phyloP scores from a whole-genome alignment of 2,113 vertebrate genomes.

The Daubentonia madagascariensis region DNA sequence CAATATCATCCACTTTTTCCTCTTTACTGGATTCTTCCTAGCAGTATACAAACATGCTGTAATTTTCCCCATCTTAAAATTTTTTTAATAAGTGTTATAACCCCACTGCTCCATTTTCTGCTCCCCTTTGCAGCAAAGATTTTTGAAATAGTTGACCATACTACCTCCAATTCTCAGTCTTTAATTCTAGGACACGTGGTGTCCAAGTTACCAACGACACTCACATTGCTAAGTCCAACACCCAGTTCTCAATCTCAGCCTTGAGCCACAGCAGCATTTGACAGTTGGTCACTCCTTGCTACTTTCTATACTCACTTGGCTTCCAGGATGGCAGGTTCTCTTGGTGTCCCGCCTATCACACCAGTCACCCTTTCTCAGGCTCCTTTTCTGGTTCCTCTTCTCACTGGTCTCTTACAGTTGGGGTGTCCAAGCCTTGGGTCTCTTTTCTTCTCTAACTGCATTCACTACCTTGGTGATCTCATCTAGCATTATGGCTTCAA shows the following conservation, averaged over 20 bases:
- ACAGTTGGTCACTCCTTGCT: not conserved
- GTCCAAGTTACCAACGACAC: not conserved
- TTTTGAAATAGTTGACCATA: not conserved
- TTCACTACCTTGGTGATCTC: not conserved
- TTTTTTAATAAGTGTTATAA: not conserved
- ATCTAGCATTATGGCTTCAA: not conserved
- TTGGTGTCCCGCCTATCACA: too few species aligned
- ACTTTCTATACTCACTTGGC: too few species aligned
- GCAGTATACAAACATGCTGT: not conserved
- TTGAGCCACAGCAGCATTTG: not conserved
- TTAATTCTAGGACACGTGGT: not conserved
- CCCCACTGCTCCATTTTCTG: not conserved
- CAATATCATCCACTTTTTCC: not conserved
- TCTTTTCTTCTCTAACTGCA: not conserved
- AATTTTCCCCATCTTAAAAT: not conserved
- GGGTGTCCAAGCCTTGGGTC: not conserved
- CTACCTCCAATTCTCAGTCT: not conserved
- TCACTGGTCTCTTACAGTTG: not conserved
- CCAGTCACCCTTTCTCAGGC: not conserved
- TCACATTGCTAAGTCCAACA: not conserved
- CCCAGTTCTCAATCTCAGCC: not conserved
- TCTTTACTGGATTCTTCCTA: not conserved
- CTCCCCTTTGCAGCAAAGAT: not conserved
- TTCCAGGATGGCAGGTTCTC: too few species aligned
- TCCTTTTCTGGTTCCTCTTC: not conserved